Conservation (phyloP, 2,113 vertebrate genomes). For the Malurus alboscapulatus region DNA sequence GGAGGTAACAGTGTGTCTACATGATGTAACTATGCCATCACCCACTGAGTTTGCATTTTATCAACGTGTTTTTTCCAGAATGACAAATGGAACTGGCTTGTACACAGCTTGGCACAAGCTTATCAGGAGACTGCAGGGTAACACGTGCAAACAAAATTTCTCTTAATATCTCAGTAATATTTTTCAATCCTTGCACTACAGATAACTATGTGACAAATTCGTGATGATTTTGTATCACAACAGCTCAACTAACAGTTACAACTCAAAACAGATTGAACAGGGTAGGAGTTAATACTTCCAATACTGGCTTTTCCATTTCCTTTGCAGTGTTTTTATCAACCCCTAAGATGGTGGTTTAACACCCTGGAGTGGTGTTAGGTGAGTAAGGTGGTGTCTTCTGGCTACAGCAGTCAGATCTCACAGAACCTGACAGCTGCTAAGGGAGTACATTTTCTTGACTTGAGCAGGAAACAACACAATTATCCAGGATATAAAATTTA, state of each 20-base stretch:
- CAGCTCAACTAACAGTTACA: fast-evolving
- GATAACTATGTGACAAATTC: background rate
- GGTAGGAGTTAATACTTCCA: background rate
- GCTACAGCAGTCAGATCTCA: background rate
- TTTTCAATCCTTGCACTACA: background rate
- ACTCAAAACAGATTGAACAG: background rate
- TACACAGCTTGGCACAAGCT: background rate
- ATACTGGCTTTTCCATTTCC: background rate
- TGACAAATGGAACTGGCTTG: background rate
- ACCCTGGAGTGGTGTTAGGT: background rate
- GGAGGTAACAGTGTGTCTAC: background rate
- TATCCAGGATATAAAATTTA: background rate
- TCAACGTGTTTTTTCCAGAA: background rate
- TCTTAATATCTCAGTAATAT: background rate
- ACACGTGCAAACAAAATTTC: background rate
- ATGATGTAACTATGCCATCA: background rate
- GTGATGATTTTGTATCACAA: background rate
- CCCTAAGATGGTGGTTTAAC: background rate
- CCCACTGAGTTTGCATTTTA: background rate
- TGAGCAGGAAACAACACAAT: fast-evolving
- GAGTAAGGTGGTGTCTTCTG: background rate
- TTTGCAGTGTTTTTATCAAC: background rate
- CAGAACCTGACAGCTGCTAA: background rate
- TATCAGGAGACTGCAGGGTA: background rate
- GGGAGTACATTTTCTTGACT: background rate